Evolutionary conservation across 2,888 invertebrate species (phyloP).

Genomic region (Acrobasis consociella): DNA sequence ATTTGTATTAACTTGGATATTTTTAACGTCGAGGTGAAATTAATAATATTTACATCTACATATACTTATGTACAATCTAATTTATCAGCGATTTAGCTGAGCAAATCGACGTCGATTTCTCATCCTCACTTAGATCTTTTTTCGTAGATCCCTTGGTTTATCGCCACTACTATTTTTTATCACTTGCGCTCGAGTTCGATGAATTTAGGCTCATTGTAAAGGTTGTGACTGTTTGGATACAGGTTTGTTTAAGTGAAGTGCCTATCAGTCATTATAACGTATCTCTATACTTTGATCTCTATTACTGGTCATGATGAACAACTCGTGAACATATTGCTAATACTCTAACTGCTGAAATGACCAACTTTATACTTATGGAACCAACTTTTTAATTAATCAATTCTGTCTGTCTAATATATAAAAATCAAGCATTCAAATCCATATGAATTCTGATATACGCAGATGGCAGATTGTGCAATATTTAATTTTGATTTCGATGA

Average conservation of each 20-base stretch:
- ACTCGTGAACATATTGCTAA: not conserved
- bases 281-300: conserved; percentile 26
- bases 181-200: conserved; percentile 37
- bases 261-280: conserved; percentile 43
- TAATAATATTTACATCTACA: no score
- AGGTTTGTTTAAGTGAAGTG: conserved; percentile 63
- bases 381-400: not conserved
- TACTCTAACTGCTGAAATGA: not conserved
- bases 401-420: not conserved
- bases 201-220: conserved; percentile 66
- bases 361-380: not conserved
- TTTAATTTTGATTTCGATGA: not conserved
- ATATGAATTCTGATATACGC: not conserved
- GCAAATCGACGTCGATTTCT: no score
- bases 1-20: no score
- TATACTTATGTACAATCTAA: no score
- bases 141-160: no score
- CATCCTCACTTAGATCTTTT: no score
- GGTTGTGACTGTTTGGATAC: conserved; percentile 71
- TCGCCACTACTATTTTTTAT: conserved; percentile 9
- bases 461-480: conserved; percentile 4
- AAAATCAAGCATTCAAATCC: not conserved
- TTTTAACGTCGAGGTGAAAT: no score
- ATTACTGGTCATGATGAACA: not conserved
- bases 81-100: no score